Evolutionary conservation across 2,113 vertebrate genomes (phyloP).

Genomic region (Tyto alba): DNA sequence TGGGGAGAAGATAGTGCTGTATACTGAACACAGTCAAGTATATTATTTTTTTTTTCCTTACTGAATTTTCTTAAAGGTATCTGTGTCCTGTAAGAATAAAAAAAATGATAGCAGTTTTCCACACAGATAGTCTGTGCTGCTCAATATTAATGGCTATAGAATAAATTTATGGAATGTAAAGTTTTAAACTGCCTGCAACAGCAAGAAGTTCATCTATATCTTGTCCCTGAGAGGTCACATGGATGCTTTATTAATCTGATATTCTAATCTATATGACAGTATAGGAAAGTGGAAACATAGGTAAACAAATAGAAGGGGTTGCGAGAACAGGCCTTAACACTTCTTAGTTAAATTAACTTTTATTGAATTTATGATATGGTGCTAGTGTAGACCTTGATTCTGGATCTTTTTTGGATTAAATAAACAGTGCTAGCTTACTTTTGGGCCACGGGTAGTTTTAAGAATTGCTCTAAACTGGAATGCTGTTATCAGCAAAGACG

Average conservation of each 20-base stretch:
- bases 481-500: neutral
- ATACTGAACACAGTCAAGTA: neutral
- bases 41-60: neutral
- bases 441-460: neutral
- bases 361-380: neutral
- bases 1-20: neutral
- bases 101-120: neutral
- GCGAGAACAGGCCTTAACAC: neutral
- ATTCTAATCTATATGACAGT: neutral
- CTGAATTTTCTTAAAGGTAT: neutral
- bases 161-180: neutral
- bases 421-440: neutral
- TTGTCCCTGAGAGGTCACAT: too few relatives aligned
- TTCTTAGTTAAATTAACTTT: neutral
- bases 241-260: neutral
- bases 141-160: neutral
- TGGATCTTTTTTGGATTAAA: neutral
- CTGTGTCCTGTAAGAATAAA: neutral
- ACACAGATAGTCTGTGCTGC: neutral
- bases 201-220: rapidly evolving
- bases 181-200: neutral
- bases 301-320: neutral
- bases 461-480: neutral
- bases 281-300: neutral
- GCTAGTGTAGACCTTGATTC: neutral